Conservation (phyloP, 92 coral and sea anemone species). For the Palythoa grandis region DNA sequence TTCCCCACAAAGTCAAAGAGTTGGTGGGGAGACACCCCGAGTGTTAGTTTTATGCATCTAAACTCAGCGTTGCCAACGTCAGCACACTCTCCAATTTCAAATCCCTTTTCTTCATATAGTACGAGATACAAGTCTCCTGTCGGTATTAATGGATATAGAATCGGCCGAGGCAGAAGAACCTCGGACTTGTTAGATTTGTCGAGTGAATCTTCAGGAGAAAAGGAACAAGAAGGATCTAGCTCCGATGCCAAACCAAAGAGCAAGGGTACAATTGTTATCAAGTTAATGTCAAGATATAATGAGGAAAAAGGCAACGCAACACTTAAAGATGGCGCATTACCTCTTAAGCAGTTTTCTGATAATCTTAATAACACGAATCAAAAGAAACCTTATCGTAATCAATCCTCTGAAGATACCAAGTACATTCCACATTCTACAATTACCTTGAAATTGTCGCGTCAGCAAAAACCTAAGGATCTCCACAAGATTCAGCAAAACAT, state of each 20-base stretch:
- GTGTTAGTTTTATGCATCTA: neutral
- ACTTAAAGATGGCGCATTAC: neutral
- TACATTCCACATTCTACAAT: constrained; percentile 8
- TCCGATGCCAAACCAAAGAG: constrained; percentile 5
- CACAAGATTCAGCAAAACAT: neutral
- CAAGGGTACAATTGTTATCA: constrained; percentile 31
- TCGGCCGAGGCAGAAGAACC: neutral
- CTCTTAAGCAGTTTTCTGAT: neutral
- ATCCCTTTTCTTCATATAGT: neutral
- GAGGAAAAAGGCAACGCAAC: neutral
- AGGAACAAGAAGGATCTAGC: constrained; percentile 1
- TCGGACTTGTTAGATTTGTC: neutral
- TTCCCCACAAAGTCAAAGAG: neutral
- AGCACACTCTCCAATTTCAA: neutral
- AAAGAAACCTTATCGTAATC: neutral
- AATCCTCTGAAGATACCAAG: neutral
- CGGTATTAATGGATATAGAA: neutral
- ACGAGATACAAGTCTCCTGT: neutral
- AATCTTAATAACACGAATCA: neutral
- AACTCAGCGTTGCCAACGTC: neutral
- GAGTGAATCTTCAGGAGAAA: neutral
- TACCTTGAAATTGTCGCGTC: constrained; percentile 9
- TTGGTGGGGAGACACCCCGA: constrained; percentile 32
- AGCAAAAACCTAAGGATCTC: neutral
- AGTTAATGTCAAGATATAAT: constrained; percentile 4